Evolutionary conservation across 2,113 vertebrate species (phyloP), one percentile per base, ranked within the genome.

Genomic region (Ptychochromis oligacanthus): DNA sequence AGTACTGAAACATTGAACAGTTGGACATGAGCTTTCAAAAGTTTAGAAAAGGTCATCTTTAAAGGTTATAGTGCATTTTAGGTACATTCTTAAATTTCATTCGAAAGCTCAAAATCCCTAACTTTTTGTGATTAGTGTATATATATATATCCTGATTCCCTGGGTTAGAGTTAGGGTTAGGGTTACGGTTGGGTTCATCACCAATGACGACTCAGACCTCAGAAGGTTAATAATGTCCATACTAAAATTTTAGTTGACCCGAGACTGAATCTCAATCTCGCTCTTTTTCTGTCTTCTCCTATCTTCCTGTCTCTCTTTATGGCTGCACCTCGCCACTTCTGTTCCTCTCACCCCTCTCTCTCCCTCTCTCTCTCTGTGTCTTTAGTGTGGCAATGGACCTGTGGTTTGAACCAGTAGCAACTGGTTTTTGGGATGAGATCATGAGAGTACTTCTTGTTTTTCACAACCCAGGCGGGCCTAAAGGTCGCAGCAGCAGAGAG

Each of bases 401-500:
- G 88, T 74, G 76, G 87, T 83, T 79, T 82, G 75, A 94, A 94
- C 93, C 84, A 88, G 91, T 87, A 87, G 59, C 12, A 57, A 91
- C 93, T 92, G 88, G 87, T 91, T 93, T 20, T 85, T 56, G 67
- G 81, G 81, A 81, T 85, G 92, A 87, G 82, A 56, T 91, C 83
- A 92, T 87, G 89, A 86, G 77, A 88, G 81, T 38, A 24, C 8
- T 20, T 85, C 77, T 86, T 92, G 86, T 86, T 89, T 87, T 87
- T 84, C 86, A 28, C 74, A 75, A 49, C 57, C 76, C 81, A 58
- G 61, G 28, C 1, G 4, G 58, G 65, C 83, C 80, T 74, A 78
- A 77, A 89, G 86, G 87, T 83, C 28, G 12, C 52, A 75, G 80
- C 40, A 75, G 38, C 36, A 56, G 10, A 76, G 38, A 85, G 78